Percentiles rank a stretch among this genome's conserved stretches.
Conservation (phyloP, 2,113 vertebrate species). For the Xerus inauris region DNA sequence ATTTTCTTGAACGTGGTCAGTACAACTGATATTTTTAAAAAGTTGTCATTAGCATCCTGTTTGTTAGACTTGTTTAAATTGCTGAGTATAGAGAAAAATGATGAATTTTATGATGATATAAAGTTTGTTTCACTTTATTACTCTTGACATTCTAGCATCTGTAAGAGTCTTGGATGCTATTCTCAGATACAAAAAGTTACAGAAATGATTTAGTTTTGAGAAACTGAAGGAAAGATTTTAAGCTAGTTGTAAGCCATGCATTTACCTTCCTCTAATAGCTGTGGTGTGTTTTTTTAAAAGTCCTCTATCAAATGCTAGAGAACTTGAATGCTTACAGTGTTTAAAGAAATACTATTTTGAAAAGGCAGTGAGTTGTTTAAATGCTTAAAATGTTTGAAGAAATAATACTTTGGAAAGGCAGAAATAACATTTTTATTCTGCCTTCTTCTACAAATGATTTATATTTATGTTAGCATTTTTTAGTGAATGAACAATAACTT, state of each 20-base stretch:
- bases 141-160: not conserved
- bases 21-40: not conserved
- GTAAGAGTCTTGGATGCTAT: not conserved
- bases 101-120: not conserved
- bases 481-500: not conserved
- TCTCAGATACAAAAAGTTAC: not conserved
- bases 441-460: not conserved
- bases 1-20: not conserved
- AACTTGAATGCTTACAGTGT: not conserved
- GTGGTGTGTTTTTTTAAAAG: not conserved
- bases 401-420: not conserved
- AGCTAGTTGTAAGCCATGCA: not conserved
- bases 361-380: not conserved
- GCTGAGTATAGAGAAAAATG: not conserved
- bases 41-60: not conserved
- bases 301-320: not conserved
- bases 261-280: not conserved
- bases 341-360: not conserved
- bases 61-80: constrained; percentile 2
- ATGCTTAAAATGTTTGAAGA: not conserved
- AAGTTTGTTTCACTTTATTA: not conserved
- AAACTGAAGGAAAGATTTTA: not conserved
- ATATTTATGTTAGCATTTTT: not conserved
- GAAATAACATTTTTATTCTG: not conserved
- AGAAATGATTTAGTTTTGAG: not conserved